Base-by-base conservation (phyloP, 2,888 invertebrate genomes). In the Spodoptera exigua region DNA sequence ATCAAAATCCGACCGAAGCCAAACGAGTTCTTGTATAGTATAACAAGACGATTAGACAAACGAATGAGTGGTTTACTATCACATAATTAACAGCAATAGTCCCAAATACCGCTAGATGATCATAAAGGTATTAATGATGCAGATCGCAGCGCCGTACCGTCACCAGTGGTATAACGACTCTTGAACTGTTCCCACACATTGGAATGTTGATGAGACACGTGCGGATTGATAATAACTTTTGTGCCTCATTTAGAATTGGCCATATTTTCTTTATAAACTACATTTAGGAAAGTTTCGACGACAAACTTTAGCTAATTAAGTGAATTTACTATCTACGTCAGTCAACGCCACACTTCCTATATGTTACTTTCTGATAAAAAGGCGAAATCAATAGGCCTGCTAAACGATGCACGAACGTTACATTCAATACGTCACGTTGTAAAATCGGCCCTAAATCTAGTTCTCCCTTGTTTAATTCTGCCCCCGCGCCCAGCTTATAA, bases 361-460 rank as follows among this genome's bases (percentile, higher is more conserved):
- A 27, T 9, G 9, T 27, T 27, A 27, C 27, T 9, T 27, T 27
- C 27, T 9, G 9, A 27, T 27, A 27, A 27, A 27, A 27, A 27
- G 27, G 18, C 10, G 32, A 43, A 44, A 27, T 36, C 14, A 21
- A 5, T 11, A 36, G 17, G 40, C 76, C 48, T 66, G 47, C 43
- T 51, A 83, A 90, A 88, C 88, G 89, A 85, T 67, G 88, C 76
- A 56, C 65, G 51, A 68, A 68, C 66, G 21, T 89, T 86, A 90
- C 89, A 90, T 91, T 92, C 91, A 91, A 91, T 91, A 90, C 79
- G 27, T 78, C 66, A 78, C 78, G 76, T 77, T 80, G 73, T 84
- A 78, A 87, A 85, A 89, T 87, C 85, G 87, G 80, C 83, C 72
- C 83, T 87, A 88, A 89, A 89, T 89, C 88, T 85, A 70, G 81